Evolutionary conservation across 2,888 invertebrate species (phyloP), one percentile per base, ranked within the genome.

Genomic region (Trypoxylon attenuatum): DNA sequence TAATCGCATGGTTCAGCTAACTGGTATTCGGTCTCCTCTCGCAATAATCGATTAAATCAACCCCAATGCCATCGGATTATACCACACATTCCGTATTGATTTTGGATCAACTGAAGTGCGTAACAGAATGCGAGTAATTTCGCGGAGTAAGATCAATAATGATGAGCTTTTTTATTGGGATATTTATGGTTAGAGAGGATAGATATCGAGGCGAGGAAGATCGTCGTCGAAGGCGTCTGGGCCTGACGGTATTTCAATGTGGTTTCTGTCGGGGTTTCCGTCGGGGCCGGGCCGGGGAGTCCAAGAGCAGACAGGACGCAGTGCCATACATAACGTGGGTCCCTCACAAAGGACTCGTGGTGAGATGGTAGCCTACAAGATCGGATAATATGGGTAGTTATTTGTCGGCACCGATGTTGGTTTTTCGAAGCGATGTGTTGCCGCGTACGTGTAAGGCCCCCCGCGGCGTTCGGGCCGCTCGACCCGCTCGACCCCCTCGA

Each of bases 401-500:
- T 86, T 86, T 86, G 86, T 86, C 86, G 86, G 84, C 85, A 82
- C 82, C 83, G 82, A 85, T 86, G 86, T 86, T 86, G 86, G 84
- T 85, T 86, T 83, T 86, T 84, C 78, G 77, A 74, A 43, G 43
- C 68, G 58, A 51, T 81, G 80, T 81, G 78, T 78, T 73, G 66
- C 65, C 73, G 55, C 76, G 76, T 81, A 66, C 72, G 72, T 80
- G 83, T 78, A 78, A 76, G 81, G 83, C 81, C 85, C 83, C 86
- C 86, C 80, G 85, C 82, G 71, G 86, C 68, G 84, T 70, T 77
- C 72, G 81, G 80, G 84, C 79, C 82, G 83, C 79, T 76, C 79
- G 73, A n/a, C n/a, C n/a, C n/a, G 78, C 68, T 55, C 77, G 59
- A 69, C 69, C 72, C 69, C 76, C 71, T 6, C 5, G 18, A 13